phyloP scores from a whole-genome alignment of 2,113 vertebrate genomes.

The Microcebus griseorufus region DNA sequence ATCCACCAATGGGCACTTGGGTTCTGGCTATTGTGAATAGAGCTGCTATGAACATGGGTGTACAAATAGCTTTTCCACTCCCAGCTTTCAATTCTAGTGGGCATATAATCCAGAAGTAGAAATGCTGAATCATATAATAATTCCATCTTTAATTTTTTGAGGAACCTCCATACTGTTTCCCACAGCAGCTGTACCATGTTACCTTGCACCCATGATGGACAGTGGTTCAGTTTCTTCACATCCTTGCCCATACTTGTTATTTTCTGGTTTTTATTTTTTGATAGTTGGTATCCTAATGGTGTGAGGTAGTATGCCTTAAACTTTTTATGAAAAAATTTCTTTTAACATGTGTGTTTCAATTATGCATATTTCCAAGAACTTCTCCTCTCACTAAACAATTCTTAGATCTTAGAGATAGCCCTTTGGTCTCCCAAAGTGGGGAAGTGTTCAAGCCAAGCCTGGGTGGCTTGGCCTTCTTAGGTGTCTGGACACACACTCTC shows the following conservation, averaged over 20 bases:
- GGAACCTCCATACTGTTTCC: not conserved
- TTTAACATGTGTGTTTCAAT: not conserved
- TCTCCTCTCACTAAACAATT: not conserved
- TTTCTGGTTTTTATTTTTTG: not conserved
- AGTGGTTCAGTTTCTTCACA: too few species aligned
- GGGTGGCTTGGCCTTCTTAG: not conserved
- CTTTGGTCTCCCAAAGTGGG: accelerated
- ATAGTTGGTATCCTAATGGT: not conserved
- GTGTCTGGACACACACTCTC: not conserved
- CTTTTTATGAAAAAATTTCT: not conserved
- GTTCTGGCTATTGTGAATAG: not conserved
- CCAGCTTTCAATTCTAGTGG: not conserved
- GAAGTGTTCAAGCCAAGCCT: not conserved
- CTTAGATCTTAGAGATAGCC: not conserved
- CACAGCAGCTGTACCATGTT: not conserved
- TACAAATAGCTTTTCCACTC: not conserved
- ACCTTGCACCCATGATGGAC: not conserved
- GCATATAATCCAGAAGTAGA: not conserved
- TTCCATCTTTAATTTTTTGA: not conserved
- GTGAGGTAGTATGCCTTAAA: not conserved
- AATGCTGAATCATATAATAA: not conserved
- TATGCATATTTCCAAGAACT: not conserved
- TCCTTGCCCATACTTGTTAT: not conserved
- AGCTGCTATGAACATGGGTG: not conserved
- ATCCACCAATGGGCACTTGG: not conserved